These are phyloP conservation scores for Lasioglossum albipes DNA, from an alignment of 1,140 invertebrate species.

Conservation along the genomic window DNA sequence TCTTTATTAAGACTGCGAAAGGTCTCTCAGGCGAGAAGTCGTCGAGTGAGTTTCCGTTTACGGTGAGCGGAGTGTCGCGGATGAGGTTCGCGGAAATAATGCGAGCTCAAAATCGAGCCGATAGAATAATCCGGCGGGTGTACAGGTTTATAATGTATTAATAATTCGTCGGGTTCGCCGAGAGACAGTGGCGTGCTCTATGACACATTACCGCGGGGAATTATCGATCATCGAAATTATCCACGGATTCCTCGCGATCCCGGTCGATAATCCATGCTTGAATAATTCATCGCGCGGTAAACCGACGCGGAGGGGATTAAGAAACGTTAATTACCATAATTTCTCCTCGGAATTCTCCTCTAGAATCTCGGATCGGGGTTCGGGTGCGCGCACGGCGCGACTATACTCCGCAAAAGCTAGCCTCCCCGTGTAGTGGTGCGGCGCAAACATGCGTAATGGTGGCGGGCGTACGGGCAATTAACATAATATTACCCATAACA, in stretches of 20 bases:
- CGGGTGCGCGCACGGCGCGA: neutral
- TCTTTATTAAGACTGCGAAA: constrained; percentile 59
- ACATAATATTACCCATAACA: constrained; percentile 62
- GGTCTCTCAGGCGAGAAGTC: constrained; percentile 26
- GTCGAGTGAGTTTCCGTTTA: constrained; percentile 45
- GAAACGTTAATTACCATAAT: constrained; percentile 36
- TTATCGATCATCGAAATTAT: constrained; percentile 10
- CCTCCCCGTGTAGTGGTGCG: neutral
- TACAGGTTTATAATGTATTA: neutral
- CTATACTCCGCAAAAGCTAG: neutral
- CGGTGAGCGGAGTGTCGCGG: neutral
- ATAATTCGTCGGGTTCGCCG: neutral
- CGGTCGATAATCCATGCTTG: neutral
- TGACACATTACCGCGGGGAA: neutral
- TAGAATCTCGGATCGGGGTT: neutral
- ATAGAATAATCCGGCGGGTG: no score
- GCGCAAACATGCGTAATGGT: neutral
- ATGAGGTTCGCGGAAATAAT: neutral
- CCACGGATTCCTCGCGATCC: neutral
- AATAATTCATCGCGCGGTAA: constrained; percentile 14
- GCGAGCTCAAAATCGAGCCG: neutral
- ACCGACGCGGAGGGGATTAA: neutral
- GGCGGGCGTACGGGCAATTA: constrained; percentile 48
- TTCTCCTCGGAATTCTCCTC: neutral
- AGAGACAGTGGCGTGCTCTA: neutral